Percentiles rank a stretch among this genome's conserved stretches.
phyloP scores from a whole-genome alignment of 2,888 invertebrate genomes.

The Gymnocheta viridis region DNA sequence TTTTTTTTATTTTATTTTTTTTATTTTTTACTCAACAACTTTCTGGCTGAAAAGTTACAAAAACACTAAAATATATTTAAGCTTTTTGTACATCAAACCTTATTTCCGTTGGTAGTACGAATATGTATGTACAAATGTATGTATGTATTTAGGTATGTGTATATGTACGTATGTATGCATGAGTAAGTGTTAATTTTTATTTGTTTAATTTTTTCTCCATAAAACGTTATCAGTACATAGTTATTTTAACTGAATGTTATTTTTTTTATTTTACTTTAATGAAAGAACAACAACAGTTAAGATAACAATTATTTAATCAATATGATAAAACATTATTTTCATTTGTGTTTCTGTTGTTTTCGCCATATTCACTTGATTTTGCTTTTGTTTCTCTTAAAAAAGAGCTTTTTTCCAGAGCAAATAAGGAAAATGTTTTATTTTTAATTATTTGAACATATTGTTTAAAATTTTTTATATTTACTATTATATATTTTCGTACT shows the following conservation, averaged over 20 bases:
- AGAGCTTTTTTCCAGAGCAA: constrained; percentile 46
- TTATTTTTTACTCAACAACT: constrained; percentile 52
- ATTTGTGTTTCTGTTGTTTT: constrained; percentile 43
- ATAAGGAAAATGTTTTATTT: constrained; percentile 11
- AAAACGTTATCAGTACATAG: constrained; percentile 48
- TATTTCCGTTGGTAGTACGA: constrained; percentile 36
- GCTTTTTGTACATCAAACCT: constrained; percentile 59
- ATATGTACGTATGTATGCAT: no score
- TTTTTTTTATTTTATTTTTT: constrained; percentile 63
- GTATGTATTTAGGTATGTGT: no score
- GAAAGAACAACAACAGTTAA: constrained; percentile 20
- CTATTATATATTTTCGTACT: neutral
- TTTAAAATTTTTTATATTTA: neutral
- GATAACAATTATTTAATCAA: constrained; percentile 59
- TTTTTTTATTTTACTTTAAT: neutral
- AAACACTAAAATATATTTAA: constrained; percentile 64
- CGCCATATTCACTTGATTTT: constrained; percentile 52
- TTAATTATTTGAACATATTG: constrained; percentile 26
- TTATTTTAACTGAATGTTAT: constrained; percentile 48
- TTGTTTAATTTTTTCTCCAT: constrained; percentile 36
- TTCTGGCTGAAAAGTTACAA: constrained; percentile 59
- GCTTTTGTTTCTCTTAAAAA: constrained; percentile 24
- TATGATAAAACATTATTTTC: constrained; percentile 58
- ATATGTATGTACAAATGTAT: no score
- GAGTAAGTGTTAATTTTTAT: constrained; percentile 53